A percentile compares a stretch with the other conserved stretches of the same genome.
Evolutionary conservation across 1,140 invertebrate species (phyloP).

Genomic region (Drosophila virilis): DNA sequence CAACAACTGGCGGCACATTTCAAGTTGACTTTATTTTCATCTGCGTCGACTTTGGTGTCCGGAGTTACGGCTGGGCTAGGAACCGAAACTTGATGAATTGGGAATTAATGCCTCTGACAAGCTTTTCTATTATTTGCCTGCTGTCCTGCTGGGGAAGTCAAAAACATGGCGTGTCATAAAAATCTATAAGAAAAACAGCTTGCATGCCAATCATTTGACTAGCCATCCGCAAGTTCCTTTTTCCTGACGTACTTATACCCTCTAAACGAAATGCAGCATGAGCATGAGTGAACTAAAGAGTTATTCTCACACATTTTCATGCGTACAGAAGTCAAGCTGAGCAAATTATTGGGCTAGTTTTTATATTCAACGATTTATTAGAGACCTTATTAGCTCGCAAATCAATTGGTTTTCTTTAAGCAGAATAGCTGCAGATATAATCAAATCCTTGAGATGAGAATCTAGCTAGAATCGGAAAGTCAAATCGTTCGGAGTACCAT

Average conservation of each 20-base stretch:
- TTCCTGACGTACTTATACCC: conserved; percentile 7
- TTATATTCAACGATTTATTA: too few species aligned
- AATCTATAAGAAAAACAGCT: conserved; percentile 33
- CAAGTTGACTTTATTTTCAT: conserved; percentile 82
- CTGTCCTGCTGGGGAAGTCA: conserved; percentile 5
- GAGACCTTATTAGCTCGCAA: too few species aligned
- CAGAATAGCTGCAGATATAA: too few species aligned
- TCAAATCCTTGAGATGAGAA: too few species aligned
- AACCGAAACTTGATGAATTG: conserved; percentile 80
- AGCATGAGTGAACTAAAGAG: too few species aligned
- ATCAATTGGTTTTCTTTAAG: too few species aligned
- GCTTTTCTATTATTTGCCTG: conserved; percentile 44
- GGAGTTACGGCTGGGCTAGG: conserved; percentile 36
- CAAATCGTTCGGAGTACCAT: too few species aligned
- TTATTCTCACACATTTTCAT: too few species aligned
- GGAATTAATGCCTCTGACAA: conserved; percentile 76
- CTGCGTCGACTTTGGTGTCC: conserved; percentile 46
- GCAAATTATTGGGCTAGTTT: too few species aligned
- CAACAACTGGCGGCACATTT: conserved; percentile 71
- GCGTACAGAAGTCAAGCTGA: too few species aligned
- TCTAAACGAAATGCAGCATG: not conserved
- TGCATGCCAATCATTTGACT: conserved; percentile 23
- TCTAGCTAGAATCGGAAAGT: too few species aligned
- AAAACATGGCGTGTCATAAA: conserved; percentile 39
- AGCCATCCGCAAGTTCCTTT: not conserved